These are phyloP conservation scores for Pyrgus malvae DNA, from an alignment of 2,888 invertebrate genomes.

Conservation along the genomic window DNA sequence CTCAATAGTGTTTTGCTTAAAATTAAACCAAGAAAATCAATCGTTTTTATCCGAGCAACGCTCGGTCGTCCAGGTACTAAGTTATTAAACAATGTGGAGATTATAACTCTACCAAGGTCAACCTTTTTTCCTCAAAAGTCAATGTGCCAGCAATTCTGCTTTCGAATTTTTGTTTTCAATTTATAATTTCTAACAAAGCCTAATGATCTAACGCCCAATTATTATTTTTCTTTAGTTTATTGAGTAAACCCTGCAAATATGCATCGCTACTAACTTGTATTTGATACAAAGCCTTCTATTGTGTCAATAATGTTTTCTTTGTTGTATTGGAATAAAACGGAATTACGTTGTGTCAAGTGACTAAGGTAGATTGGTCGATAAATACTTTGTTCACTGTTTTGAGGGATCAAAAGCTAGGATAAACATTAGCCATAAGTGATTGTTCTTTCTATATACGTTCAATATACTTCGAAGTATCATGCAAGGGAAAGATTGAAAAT, in stretches of 20 bases:
- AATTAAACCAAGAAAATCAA: too few relatives aligned
- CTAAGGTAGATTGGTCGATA: constrained; percentile 1
- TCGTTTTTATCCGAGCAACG: too few relatives aligned
- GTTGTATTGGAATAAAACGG: constrained; percentile 38
- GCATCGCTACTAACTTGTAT: constrained; percentile 3
- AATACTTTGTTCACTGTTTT: background rate
- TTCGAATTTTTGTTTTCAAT: too few relatives aligned
- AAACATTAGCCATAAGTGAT: too few relatives aligned
- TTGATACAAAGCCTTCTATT: constrained; percentile 18
- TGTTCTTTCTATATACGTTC: background rate
- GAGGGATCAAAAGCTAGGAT: background rate
- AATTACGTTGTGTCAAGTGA: constrained; percentile 28
- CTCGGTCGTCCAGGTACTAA: too few relatives aligned
- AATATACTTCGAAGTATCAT: background rate
- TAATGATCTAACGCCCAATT: too few relatives aligned
- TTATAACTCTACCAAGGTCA: too few relatives aligned
- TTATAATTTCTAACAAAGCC: too few relatives aligned
- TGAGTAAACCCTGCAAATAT: constrained; percentile 18
- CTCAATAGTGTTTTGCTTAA: too few relatives aligned
- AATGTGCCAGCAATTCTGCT: too few relatives aligned
- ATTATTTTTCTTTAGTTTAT: constrained; percentile 3
- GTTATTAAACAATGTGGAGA: too few relatives aligned
- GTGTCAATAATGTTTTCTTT: constrained; percentile 27
- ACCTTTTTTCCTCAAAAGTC: too few relatives aligned
- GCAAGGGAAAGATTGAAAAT: constrained; percentile 60